Evolutionary conservation across 2,797 vertebrate species (phyloP).

Genomic region (Pampus argenteus): DNA sequence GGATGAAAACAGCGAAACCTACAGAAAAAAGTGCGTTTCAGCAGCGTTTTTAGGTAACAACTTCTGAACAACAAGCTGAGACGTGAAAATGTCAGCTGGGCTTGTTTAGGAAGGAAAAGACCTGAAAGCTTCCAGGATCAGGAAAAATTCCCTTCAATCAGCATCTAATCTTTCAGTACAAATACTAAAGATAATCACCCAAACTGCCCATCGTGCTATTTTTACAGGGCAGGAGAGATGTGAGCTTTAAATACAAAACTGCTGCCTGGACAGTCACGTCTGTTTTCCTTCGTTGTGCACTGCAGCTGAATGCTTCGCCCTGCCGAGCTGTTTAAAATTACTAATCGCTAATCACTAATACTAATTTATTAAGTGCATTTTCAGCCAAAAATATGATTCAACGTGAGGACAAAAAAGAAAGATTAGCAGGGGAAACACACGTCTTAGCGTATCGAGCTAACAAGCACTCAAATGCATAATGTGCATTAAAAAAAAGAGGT

Average conservation of each 20-base stretch:
- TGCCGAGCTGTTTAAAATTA: background rate
- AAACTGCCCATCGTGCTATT: background rate
- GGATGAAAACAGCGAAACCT: no score
- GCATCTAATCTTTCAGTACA: background rate
- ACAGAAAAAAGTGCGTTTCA: no score
- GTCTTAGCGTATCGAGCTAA: rapidly evolving
- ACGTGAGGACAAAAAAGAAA: background rate
- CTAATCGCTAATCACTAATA: no score
- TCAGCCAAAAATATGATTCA: background rate
- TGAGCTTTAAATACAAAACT: background rate
- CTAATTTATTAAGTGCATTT: background rate
- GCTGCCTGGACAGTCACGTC: background rate
- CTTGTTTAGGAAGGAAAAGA: background rate
- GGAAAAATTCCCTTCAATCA: background rate
- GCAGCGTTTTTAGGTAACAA: conserved; percentile 12
- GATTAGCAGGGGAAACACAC: background rate
- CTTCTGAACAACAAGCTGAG: conserved; percentile 8
- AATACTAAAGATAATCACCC: background rate
- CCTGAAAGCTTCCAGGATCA: background rate
- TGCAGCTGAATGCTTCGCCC: background rate
- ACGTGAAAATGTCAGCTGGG: background rate
- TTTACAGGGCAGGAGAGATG: background rate
- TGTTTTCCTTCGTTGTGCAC: background rate
- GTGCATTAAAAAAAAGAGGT: background rate
- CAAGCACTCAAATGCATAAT: background rate